Evolutionary conservation across 1,140 invertebrate genomes (phyloP), one percentile per base, ranked within the genome.

Genomic region (Apis laboriosa): DNA sequence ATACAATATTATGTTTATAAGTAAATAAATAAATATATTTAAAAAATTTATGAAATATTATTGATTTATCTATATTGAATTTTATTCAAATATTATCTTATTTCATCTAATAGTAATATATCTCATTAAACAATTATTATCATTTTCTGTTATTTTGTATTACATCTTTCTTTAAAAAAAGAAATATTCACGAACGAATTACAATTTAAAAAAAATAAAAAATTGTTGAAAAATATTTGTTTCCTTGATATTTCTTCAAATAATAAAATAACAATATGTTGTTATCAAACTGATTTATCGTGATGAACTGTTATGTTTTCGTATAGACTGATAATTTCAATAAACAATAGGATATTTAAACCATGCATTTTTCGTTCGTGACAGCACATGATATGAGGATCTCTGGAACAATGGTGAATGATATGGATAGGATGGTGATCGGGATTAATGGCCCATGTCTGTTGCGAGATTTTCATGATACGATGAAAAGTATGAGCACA

Each of bases 371-470:
- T 74, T 74, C 72, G 58, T 43, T 21, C 43, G 21, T 8, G 55
- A 60, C 34, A 9, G n/a, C 68, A 13, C 8, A n/a, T 19, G 51
- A 71, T 28, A n/a, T 34, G 28, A 28, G 72, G 56, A 19, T 28
- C 49, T 28, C 8, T 17, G n/a, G 43, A 74, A 74, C 72, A 74
- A 74, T 74, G 58, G 72, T 60, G 72, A 74, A 49, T 58, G 72
- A 34, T 74, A 74, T 74, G 58, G 72, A 74, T 74, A 56, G 72
- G 56, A 74, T 55, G 72, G 58, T 49, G 72, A 74, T 74, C 34
- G 72, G 72, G 34, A 74, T 74, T 74, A 74, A 74, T 74, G 72
- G 56, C 13, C 56, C 72, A 34, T 74, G 72, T 61, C 58, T 74
- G 56, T 74, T 43, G 21, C 72, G 34, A 74, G 56, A 61, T 74